Base-by-base conservation (phyloP, 2,797 vertebrate genomes). In the Cygnus olor region DNA sequence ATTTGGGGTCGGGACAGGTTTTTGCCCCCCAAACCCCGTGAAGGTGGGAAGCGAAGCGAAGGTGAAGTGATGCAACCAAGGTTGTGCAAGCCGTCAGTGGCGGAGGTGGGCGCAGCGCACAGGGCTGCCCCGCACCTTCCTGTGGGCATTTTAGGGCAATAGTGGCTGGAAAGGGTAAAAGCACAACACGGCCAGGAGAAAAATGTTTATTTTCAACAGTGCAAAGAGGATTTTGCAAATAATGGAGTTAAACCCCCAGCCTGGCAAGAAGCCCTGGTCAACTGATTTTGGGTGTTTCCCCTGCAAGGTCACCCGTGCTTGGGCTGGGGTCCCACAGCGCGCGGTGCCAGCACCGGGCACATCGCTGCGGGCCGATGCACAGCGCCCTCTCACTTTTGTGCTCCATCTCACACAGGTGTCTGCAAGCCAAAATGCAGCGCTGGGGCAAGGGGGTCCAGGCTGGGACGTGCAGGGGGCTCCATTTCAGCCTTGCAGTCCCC, bases 11-110 rank as follows among this genome's bases (percentile, higher is more conserved):
- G 1, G 24, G 36, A 38, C 3, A 6, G 16, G 54, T 1, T 36
- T 72, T 25, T 40, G 14, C 13, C 38, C 56, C 14, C 4, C 17
- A 58, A 9, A 4, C 18, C n/a, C 47, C 0, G 0, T 2, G n/a
- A 3, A 16, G 24, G 11, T 3, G 40, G 45, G 66, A 40, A n/a
- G 60, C 8, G 4, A 51, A 44, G 32, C 10, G 2, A 44, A 38
- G 8, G 3, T 8, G 34, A 60, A 64, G 83, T 17, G 71, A 34
- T 27, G 14, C 14, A 11, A 11, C 16, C 1, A 2, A 44, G 77
- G 63, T 69, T 2, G 3, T 2, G 9, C 38, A 10, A 27, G 53
- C 34, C 5, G 1, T 54, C 14, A 1, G 54, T 18, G 7, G 63
- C 72, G 3, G 65, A 51, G 88, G 2, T 4, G n/a, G 77, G 47